phyloP scores from a whole-genome alignment of 1,140 invertebrate species.

The Pseudomyrmex concolor region DNA sequence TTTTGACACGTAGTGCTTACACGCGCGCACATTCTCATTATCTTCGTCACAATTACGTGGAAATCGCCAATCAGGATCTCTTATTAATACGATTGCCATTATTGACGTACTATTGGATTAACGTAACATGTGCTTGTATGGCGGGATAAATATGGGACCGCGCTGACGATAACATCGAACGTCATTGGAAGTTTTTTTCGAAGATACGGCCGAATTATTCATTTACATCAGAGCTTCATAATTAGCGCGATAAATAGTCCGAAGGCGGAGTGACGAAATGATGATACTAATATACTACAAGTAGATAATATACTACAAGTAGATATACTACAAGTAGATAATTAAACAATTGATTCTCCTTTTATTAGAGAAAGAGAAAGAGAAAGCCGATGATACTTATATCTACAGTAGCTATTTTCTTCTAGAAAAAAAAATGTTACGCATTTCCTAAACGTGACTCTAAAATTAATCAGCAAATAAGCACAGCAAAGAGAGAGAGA shows the following conservation, averaged over 20 bases:
- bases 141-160: neutral
- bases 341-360: too few species aligned
- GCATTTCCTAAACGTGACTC: neutral
- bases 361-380: too few species aligned
- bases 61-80: constrained; percentile 15
- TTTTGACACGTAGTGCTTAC: neutral
- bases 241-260: neutral
- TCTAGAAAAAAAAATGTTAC: neutral
- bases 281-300: neutral
- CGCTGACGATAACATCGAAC: constrained; percentile 3
- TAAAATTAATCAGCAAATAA: constrained; percentile 1
- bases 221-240: constrained; percentile 14
- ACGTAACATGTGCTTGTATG: constrained; percentile 10
- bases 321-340: too few species aligned
- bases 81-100: neutral
- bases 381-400: too few species aligned
- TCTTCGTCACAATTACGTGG: neutral
- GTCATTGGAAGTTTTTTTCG: neutral
- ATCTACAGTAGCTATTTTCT: too few species aligned
- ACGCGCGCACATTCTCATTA: neutral
- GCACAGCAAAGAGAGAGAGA: too few species aligned
- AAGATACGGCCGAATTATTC: constrained; percentile 18
- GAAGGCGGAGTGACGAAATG: neutral
- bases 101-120: neutral
- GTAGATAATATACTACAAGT: neutral